Percentiles rank a stretch among this genome's conserved stretches.
Conservation (phyloP, 2,113 vertebrate species). For the Lutjanus erythropterus region DNA sequence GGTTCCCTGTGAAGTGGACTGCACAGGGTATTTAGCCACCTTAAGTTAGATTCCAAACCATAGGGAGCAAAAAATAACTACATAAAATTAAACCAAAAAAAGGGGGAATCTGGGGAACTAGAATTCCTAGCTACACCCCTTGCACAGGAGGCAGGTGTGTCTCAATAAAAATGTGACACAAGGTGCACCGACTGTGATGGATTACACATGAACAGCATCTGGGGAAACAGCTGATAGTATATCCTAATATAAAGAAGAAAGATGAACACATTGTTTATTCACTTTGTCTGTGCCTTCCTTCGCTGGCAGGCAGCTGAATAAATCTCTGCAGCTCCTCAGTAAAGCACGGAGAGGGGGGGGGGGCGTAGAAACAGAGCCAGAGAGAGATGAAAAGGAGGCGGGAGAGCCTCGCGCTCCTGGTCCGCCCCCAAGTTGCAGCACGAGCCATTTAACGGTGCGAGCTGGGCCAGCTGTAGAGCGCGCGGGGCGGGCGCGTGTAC, state of each 20-base stretch:
- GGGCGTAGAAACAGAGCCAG: background rate
- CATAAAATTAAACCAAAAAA: too few relatives aligned
- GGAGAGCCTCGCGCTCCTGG: slow-evolving; percentile 69
- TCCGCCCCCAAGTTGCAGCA: slow-evolving; percentile 86
- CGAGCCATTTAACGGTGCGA: slow-evolving; percentile 77
- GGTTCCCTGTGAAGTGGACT: too few relatives aligned
- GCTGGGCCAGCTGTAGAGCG: slow-evolving; percentile 77
- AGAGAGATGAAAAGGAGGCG: slow-evolving; percentile 37
- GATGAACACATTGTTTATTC: slow-evolving; percentile 2
- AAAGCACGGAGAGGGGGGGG: slow-evolving; percentile 12
- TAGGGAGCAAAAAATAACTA: too few relatives aligned
- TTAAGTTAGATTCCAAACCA: too few relatives aligned
- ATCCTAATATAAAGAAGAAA: background rate
- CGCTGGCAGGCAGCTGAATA: slow-evolving; percentile 12
- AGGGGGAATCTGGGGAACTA: too few relatives aligned
- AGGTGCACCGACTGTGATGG: background rate
- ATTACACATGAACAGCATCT: background rate
- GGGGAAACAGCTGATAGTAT: background rate
- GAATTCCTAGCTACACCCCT: background rate
- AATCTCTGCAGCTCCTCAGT: slow-evolving; percentile 38
- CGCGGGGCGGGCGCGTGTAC: slow-evolving; percentile 67
- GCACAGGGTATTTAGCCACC: too few relatives aligned
- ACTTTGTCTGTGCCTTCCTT: background rate
- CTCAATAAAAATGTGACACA: background rate
- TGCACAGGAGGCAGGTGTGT: slow-evolving; percentile 12